Conservation (phyloP, 2,888 invertebrate genomes). For the Neoascia interrupta region DNA sequence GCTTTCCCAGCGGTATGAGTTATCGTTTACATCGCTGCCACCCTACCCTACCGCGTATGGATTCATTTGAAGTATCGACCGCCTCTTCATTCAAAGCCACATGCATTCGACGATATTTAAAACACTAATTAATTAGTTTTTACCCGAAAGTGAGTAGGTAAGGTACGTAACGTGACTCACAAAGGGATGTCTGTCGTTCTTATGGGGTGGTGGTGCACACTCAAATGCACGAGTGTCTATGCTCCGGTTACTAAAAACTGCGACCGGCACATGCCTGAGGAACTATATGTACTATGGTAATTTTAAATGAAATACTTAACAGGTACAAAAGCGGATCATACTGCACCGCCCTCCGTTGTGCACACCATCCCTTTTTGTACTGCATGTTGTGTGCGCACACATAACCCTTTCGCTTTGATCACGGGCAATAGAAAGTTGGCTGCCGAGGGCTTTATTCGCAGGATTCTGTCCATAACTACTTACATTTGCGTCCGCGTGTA, state of each 20-base stretch:
- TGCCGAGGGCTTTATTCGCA: constrained; percentile 32
- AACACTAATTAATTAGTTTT: constrained; percentile 68
- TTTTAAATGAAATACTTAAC: constrained; percentile 65
- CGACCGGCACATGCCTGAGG: constrained; percentile 14
- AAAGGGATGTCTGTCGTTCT: constrained; percentile 40
- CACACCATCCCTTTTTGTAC: constrained; percentile 31
- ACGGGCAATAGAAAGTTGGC: too few relatives aligned
- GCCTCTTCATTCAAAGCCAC: constrained; percentile 33
- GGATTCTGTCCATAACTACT: constrained; percentile 15
- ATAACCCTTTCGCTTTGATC: constrained; percentile 54
- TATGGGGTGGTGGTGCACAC: constrained; percentile 16
- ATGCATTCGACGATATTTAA: constrained; percentile 61
- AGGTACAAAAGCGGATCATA: constrained; percentile 60
- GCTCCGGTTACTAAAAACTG: constrained; percentile 23
- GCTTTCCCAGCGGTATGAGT: constrained; percentile 22
- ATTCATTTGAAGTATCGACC: constrained; percentile 62
- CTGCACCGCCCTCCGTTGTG: constrained; percentile 42
- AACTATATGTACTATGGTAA: constrained; percentile 36
- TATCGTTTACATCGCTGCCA: constrained; percentile 31
- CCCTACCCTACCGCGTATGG: constrained; percentile 14
- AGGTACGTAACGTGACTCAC: constrained; percentile 46
- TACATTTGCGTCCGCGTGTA: neutral
- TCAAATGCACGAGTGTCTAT: neutral
- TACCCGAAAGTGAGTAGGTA: constrained; percentile 26
- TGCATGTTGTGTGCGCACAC: constrained; percentile 25